Conservation (phyloP, 2,888 invertebrate species). For the Prosopocoilus inquinatus region DNA sequence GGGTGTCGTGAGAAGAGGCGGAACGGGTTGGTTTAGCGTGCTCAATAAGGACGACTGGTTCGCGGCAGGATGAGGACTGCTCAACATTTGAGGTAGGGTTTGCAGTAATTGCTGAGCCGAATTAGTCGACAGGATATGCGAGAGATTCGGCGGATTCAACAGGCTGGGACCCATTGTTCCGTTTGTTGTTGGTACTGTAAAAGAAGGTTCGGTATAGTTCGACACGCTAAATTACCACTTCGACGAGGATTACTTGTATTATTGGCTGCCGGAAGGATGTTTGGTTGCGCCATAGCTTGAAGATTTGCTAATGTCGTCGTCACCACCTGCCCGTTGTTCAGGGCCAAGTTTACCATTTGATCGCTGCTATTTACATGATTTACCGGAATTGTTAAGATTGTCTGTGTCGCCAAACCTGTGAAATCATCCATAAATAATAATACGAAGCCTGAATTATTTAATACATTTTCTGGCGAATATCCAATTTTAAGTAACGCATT, state of each 20-base stretch:
- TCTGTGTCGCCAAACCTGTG: slow-evolving; percentile 90
- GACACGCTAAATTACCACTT: no score
- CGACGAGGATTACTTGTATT: slow-evolving; percentile 46
- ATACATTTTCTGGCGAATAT: no score
- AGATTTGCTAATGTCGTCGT: slow-evolving; percentile 80
- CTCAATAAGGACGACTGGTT: slow-evolving; percentile 26
- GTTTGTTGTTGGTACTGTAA: slow-evolving; percentile 58
- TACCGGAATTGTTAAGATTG: slow-evolving; percentile 92
- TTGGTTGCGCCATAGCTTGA: slow-evolving; percentile 73
- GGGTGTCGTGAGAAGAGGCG: slow-evolving; percentile 34
- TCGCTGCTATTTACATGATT: slow-evolving; percentile 75
- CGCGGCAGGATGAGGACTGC: slow-evolving; percentile 34
- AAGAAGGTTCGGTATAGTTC: background rate
- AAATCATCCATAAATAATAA: slow-evolving; percentile 7
- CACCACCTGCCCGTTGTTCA: slow-evolving; percentile 83
- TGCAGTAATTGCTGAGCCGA: slow-evolving; percentile 72
- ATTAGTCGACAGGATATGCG: slow-evolving; percentile 72
- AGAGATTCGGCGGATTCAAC: slow-evolving; percentile 64
- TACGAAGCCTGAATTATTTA: background rate
- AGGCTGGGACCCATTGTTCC: slow-evolving; percentile 66
- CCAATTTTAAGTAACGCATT: no score
- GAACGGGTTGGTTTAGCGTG: slow-evolving; percentile 34
- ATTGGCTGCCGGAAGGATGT: slow-evolving; percentile 50
- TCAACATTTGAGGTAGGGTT: slow-evolving; percentile 67
- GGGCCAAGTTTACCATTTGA: slow-evolving; percentile 75